Evolutionary conservation across 2,888 invertebrate genomes (phyloP), one percentile per base, ranked within the genome.

Genomic region (Ophioninae sp.): DNA sequence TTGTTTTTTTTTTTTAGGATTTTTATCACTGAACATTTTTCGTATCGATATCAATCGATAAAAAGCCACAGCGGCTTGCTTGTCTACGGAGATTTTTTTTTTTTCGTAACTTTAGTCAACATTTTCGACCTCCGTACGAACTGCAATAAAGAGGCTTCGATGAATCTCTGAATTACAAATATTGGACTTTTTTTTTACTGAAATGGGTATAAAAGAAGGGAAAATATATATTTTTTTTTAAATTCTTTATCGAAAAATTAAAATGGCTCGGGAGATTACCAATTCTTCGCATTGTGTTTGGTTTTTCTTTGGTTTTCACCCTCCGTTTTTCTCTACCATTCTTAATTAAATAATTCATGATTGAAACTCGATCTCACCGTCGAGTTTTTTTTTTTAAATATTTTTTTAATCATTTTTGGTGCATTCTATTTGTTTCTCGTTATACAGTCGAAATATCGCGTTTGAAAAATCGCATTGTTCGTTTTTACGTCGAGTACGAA

Each of bases 1-100:
- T 75, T 81, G 78, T 75, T 81, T 81, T 75, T 81, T 81, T 75
- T 67, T 73, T 20, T 62, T 41, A 6, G 39, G 30, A 57, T 72
- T 74, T 81, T 78, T 72, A 84, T 79, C 39, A 65, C 74, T 62
- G 68, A 41, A 39, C 41, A 30, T 20, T 50, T 7, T 44, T 44
- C 7, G 41, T 72, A 72, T 79, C 72, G 65, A 65, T 65, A 72
- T 64, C 39, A n/a, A 21, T 61, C 23, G 41, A 62, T 39, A 41
- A 61, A 73, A 61, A 13, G 37, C 7, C 39, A 10, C 13, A 17
- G 10, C 13, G 0, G 6, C 5, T 50, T 13, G 50, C 6, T 13
- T 2, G 17, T 5, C 50, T 50, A 17, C 17, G 0, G 50, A 5
- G 50, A 17, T 50, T 68, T 79, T 23, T 37, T 39, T 65, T 72